phyloP scores from a whole-genome alignment of 2,113 vertebrate genomes.

The Pedetes capensis region DNA sequence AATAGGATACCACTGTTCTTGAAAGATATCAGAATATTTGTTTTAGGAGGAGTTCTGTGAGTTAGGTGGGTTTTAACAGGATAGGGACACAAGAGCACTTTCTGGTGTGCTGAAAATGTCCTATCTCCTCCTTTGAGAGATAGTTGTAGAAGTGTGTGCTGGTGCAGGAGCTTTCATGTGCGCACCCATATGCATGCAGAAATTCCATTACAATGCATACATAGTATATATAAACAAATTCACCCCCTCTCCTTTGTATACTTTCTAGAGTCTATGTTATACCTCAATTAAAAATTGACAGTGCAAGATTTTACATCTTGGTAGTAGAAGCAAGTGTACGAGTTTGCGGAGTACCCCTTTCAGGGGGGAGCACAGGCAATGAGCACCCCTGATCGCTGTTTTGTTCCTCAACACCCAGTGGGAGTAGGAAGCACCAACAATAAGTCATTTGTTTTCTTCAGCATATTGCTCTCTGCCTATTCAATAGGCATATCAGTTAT shows the following conservation, averaged over 20 bases:
- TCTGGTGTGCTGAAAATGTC: not conserved
- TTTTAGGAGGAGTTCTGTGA: not conserved
- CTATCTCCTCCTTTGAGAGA: not conserved
- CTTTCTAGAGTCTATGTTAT: not conserved
- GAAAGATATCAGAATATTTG: not conserved
- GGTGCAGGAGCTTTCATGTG: no score
- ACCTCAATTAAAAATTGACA: not conserved
- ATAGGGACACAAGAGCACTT: not conserved
- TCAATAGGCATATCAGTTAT: no score
- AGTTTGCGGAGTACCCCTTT: not conserved
- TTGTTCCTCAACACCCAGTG: not conserved
- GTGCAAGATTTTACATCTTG: not conserved
- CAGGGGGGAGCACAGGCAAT: no score
- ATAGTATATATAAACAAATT: not conserved
- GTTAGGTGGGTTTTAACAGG: not conserved
- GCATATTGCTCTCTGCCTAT: not conserved
- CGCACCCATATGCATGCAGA: not conserved
- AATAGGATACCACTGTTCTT: not conserved
- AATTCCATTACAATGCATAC: not conserved
- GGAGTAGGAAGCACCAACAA: not conserved
- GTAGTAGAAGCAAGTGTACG: not conserved
- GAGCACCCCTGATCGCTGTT: not conserved
- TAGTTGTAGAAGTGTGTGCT: not conserved
- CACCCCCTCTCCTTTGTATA: not conserved
- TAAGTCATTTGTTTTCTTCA: not conserved